Evolutionary conservation across 2,888 invertebrate genomes (phyloP).

Genomic region (Drosophila sordidula): DNA sequence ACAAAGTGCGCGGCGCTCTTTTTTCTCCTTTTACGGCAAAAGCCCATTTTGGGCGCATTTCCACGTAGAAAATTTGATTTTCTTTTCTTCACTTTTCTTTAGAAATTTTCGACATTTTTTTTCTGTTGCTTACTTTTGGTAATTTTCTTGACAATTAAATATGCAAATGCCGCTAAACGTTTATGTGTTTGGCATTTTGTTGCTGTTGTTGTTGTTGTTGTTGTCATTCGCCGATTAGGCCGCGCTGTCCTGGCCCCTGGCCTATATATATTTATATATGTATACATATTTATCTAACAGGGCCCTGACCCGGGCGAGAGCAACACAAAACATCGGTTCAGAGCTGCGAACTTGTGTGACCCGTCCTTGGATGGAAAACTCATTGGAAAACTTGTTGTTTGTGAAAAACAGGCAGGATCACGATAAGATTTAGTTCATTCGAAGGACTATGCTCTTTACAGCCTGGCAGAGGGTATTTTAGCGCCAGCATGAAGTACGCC

Average conservation of each 20-base stretch:
- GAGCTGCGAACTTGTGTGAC: not conserved
- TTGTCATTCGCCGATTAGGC: no score
- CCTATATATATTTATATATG: not conserved
- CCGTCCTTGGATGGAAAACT: not conserved
- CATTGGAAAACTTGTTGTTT: conserved; percentile 8
- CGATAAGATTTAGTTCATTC: not conserved
- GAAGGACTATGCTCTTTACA: not conserved
- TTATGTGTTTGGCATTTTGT: conserved; percentile 34
- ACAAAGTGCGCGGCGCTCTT: conserved; percentile 6
- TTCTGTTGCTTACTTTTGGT: conserved; percentile 29
- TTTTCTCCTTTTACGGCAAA: conserved; percentile 7
- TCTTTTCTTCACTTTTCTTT: conserved; percentile 12
- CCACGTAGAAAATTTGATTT: conserved; percentile 38
- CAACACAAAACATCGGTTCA: not conserved
- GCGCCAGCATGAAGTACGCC: no score
- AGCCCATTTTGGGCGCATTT: conserved; percentile 38
- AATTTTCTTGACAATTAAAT: conserved; percentile 74
- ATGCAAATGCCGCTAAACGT: conserved; percentile 68
- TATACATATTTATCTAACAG: not conserved
- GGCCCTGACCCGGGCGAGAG: not conserved
- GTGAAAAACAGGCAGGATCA: no score
- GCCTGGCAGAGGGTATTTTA: no score
- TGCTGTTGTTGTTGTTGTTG: conserved; percentile 17
- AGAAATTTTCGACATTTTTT: not conserved
- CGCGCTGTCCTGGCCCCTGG: conserved; percentile 1